Base-by-base conservation (phyloP, 2,888 invertebrate genomes). In the Euzophera pinguis region DNA sequence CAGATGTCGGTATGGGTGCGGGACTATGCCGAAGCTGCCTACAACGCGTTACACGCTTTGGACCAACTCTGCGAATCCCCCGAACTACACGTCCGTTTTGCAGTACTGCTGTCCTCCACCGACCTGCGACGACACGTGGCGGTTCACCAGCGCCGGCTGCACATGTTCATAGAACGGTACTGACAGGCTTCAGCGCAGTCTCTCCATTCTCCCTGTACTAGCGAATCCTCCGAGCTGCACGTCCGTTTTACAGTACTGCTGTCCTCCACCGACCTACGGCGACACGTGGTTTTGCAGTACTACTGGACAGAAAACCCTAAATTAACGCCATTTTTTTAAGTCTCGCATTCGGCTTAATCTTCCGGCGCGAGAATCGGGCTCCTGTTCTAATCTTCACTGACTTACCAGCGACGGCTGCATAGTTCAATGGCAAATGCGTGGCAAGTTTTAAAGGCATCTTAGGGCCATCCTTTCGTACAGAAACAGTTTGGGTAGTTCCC, bases 1-100 rank as follows among this genome's bases (percentile, higher is more conserved):
- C 54, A 89, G 89, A 56, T 89, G 63, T 67, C 82, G 43, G 47
- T 85, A 3, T 84, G 82, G 80, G 57, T 67, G 22, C 87, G 88
- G 47, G 84, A 87, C 69, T 84, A 76, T 69, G 59, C 67, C 9
- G 87, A 86, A 57, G 69, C 88, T 29, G 80, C 83, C 17, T 64
- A 71, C 56, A 72, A 57, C 56, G 77, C 80, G 17, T 54, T 84
- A 54, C 59, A 70, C 16, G 65, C 78, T 27, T 63, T 85, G 52
- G 56, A 57, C 16, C 79, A 75, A 10, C 42, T 58, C 53, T 73
- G 69, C 59, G 55, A 34, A 34, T 47, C 64, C 35, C 59, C 69
- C 17, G 63, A 60, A 29, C 52, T 61, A 13, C 48, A 55, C 48
- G 17, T 54, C n/a, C 72, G 68, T 17, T 57, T 81, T 54, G 73